Percentiles rank a stretch among this genome's conserved stretches.
Evolutionary conservation across 2,797 vertebrate genomes (phyloP).

Genomic region (Mastacembelus armatus): DNA sequence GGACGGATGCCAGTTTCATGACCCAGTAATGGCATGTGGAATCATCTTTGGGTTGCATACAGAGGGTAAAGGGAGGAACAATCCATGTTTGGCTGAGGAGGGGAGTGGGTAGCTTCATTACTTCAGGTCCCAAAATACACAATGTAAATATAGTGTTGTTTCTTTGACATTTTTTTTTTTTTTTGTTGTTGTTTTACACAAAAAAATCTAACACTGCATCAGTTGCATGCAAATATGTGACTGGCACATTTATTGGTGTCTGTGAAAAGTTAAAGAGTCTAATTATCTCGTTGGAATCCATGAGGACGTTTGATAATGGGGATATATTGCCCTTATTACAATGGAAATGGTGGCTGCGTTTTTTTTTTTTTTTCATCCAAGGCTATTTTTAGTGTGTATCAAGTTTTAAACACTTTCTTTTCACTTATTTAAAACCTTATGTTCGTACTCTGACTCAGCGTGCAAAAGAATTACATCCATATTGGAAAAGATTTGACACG

Average conservation of each 20-base stretch:
- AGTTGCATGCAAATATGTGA: background rate
- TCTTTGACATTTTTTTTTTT: too few relatives aligned
- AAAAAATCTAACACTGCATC: background rate
- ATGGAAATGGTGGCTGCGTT: background rate
- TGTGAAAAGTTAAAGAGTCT: constrained; percentile 21
- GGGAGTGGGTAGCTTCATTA: background rate
- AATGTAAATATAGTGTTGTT: background rate
- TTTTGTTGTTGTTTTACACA: background rate
- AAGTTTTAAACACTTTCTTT: background rate
- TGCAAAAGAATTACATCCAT: background rate
- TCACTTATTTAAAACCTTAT: background rate
- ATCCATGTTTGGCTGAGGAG: constrained; percentile 4
- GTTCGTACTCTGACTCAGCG: background rate
- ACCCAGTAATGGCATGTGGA: constrained; percentile 35
- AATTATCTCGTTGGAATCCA: constrained; percentile 32
- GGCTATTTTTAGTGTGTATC: background rate
- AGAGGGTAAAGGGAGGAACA: background rate
- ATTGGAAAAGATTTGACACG: background rate
- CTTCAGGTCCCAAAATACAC: constrained; percentile 8
- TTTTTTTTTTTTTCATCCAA: background rate
- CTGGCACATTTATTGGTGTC: constrained; percentile 29
- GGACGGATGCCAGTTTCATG: constrained; percentile 49
- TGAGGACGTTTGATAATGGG: constrained; percentile 22
- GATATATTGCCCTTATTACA: constrained; percentile 24
- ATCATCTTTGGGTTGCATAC: constrained; percentile 6